Percentiles rank a stretch among this genome's conserved stretches.
These are phyloP conservation scores for Hystrix cristata DNA, from an alignment of 2,113 vertebrate species.

Conservation along the genomic window DNA sequence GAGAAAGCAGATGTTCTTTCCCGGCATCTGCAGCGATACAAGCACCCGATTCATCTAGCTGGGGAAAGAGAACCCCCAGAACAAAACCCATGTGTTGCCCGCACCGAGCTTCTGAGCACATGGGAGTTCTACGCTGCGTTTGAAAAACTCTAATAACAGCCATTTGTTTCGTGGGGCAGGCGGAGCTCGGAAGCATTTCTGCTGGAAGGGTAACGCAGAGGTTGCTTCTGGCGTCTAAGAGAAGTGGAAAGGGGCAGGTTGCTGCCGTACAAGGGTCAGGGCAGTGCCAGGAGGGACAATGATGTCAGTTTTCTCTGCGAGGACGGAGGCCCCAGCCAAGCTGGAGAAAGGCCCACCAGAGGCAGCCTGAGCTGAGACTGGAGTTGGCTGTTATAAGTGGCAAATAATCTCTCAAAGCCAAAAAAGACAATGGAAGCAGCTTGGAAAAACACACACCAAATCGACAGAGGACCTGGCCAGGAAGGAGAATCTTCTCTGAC, in stretches of 20 bases:
- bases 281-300: not conserved
- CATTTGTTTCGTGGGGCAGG: not conserved
- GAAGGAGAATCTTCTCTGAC: not conserved
- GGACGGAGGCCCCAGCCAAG: not conserved
- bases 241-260: not conserved
- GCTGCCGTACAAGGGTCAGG: no score
- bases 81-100: not conserved
- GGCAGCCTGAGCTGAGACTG: not conserved
- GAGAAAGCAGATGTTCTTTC: not conserved
- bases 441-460: not conserved
- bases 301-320: not conserved
- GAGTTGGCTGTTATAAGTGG: not conserved
- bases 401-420: not conserved
- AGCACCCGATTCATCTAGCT: not conserved
- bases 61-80: not conserved
- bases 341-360: not conserved
- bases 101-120: not conserved
- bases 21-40: constrained; percentile 9
- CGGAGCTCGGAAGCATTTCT: constrained; percentile 28
- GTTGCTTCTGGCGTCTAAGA: not conserved
- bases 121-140: not conserved
- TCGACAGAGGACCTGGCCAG: not conserved
- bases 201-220: not conserved
- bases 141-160: not conserved
- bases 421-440: not conserved